A percentile compares a stretch with the other conserved stretches of the same genome.
Conservation (phyloP, 2,797 vertebrate species). For the Notolabrus celidotus region DNA sequence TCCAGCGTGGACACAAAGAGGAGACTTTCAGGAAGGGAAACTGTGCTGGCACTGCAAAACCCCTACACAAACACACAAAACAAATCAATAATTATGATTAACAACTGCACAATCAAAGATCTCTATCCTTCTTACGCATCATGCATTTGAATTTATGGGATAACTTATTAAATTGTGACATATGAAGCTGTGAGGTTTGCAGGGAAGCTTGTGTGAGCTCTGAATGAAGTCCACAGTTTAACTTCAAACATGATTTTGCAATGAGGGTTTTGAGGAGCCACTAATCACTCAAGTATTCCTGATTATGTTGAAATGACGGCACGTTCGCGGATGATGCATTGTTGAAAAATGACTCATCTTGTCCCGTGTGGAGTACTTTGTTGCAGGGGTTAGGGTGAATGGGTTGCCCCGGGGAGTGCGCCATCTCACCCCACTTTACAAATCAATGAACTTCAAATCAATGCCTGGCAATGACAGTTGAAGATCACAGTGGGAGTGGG, state of each 20-base stretch:
- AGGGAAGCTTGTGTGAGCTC: conserved; percentile 1
- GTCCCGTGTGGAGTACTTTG: background rate
- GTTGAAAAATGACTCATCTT: background rate
- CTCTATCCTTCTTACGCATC: background rate
- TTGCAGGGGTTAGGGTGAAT: background rate
- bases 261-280: conserved; percentile 22
- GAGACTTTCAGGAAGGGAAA: conserved; percentile 94
- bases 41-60: conserved; percentile 86
- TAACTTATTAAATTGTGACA: background rate
- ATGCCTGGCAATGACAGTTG: conserved; percentile 12
- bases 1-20: conserved; percentile 97
- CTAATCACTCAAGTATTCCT: conserved; percentile 25
- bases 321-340: background rate
- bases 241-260: conserved; percentile 22
- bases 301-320: conserved; percentile 7
- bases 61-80: conserved; percentile 75
- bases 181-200: background rate
- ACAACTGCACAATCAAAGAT: background rate
- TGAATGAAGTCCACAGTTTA: background rate
- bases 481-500: conserved; percentile 15
- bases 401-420: background rate
- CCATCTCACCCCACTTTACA: conserved; percentile 5
- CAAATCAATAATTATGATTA: too few relatives aligned
- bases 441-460: conserved; percentile 25
- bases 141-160: background rate